A percentile compares a stretch with the other conserved stretches of the same genome.
These are phyloP conservation scores for Gambusia affinis DNA, from an alignment of 2,113 vertebrate genomes.

Conservation along the genomic window DNA sequence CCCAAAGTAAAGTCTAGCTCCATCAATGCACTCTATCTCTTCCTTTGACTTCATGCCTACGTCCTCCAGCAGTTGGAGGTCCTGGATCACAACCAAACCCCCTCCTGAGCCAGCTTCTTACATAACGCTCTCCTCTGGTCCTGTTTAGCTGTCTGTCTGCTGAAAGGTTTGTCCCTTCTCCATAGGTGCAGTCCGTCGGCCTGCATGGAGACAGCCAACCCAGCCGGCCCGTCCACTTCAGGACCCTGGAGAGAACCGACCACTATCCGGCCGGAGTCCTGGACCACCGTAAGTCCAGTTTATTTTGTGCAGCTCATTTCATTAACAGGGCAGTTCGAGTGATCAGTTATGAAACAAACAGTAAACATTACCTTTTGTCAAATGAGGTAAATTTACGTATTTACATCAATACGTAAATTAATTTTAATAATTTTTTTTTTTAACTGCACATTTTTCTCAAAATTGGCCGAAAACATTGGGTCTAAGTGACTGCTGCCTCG, in stretches of 20 bases:
- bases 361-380: too few relatives aligned
- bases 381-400: too few relatives aligned
- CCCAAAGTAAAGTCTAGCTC: slow-evolving; percentile 1
- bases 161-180: not conserved
- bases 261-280: slow-evolving; percentile 79
- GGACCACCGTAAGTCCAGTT: slow-evolving; percentile 62
- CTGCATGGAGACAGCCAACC: slow-evolving; percentile 88
- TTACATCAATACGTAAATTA: too few relatives aligned
- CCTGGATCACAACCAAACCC: slow-evolving; percentile 14
- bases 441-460: too few relatives aligned
- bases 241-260: slow-evolving; percentile 90
- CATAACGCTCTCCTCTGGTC: slow-evolving; percentile 2
- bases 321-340: too few relatives aligned
- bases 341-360: too few relatives aligned
- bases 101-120: slow-evolving; percentile 25
- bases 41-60: not conserved
- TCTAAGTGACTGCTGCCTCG: too few relatives aligned
- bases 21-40: slow-evolving; percentile 2
- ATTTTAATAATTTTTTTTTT: too few relatives aligned
- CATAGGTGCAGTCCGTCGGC: slow-evolving; percentile 88
- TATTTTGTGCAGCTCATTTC: too few relatives aligned
- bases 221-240: slow-evolving; percentile 89
- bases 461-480: too few relatives aligned
- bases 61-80: slow-evolving; percentile 26
- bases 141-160: not conserved